Evolutionary conservation across 1,140 invertebrate genomes (phyloP).

Genomic region (Chelonus insularis): DNA sequence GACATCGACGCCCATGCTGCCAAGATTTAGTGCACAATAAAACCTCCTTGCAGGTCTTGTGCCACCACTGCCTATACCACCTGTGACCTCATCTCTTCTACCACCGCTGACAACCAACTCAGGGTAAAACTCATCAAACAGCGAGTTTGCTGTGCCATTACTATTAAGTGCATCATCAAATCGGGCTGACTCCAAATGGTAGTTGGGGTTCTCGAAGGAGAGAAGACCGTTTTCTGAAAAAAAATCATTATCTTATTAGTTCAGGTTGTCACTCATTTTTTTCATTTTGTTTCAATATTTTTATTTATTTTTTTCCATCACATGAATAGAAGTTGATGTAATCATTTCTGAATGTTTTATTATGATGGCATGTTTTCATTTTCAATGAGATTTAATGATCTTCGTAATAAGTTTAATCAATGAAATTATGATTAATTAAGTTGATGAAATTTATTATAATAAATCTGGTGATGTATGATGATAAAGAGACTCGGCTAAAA

Average conservation of each 20-base stretch:
- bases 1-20: conserved; percentile 74
- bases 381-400: too few species aligned
- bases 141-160: conserved; percentile 64
- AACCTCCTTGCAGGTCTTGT: conserved; percentile 62
- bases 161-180: conserved; percentile 79
- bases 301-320: too few species aligned
- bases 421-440: too few species aligned
- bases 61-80: conserved; percentile 41
- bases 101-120: conserved; percentile 66
- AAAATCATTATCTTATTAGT: too few species aligned
- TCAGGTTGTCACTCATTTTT: too few species aligned
- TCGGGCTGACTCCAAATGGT: conserved; percentile 75
- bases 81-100: conserved; percentile 45
- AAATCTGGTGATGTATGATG: too few species aligned
- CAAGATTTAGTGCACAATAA: conserved; percentile 69
- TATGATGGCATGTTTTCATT: too few species aligned
- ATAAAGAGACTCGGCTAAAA: too few species aligned
- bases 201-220: conserved; percentile 87
- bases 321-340: too few species aligned
- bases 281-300: neutral
- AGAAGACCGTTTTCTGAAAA: conserved; percentile 82
- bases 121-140: conserved; percentile 66
- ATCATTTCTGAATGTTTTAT: too few species aligned
- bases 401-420: too few species aligned
- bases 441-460: too few species aligned